phyloP scores from a whole-genome alignment of 2,797 vertebrate genomes.

The Apodemus agrarius region DNA sequence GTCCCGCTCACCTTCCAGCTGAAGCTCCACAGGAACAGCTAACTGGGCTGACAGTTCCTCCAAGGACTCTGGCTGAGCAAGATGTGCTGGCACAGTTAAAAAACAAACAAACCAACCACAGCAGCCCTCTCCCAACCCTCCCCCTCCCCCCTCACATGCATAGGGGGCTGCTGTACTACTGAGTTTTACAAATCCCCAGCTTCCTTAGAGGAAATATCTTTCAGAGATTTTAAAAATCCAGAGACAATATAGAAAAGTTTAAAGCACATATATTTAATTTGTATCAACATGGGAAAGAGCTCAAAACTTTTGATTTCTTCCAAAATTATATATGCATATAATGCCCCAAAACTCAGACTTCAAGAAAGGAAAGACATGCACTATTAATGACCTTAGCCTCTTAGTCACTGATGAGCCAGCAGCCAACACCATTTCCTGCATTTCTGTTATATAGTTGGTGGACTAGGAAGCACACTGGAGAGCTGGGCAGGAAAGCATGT shows the following conservation, averaged over 20 bases:
- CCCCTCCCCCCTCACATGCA: not conserved
- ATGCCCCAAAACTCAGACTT: constrained; percentile 8
- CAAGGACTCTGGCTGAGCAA: constrained; percentile 3
- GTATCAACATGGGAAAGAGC: constrained; percentile 46
- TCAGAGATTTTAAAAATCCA: constrained; percentile 52
- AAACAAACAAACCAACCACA: not conserved
- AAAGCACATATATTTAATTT: constrained; percentile 64
- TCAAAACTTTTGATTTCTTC: constrained; percentile 55
- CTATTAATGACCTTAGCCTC: not conserved
- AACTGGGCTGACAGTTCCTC: not conserved
- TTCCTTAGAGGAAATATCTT: constrained; percentile 32
- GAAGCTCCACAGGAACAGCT: not conserved
- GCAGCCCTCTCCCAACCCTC: not conserved
- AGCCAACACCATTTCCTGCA: not conserved
- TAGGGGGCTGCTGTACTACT: not conserved
- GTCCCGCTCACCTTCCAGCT: not conserved
- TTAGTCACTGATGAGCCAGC: not conserved
- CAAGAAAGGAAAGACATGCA: not conserved
- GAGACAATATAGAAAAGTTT: constrained; percentile 56
- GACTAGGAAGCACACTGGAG: not conserved
- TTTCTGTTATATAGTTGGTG: not conserved
- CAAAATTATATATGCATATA: constrained; percentile 44
- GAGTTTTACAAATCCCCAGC: not conserved
- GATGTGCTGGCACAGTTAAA: not conserved
- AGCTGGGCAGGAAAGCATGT: not conserved